A percentile compares a stretch with the other conserved stretches of the same genome.
Conservation (phyloP, 2,888 invertebrate genomes). For the Eupsilia transversa region DNA sequence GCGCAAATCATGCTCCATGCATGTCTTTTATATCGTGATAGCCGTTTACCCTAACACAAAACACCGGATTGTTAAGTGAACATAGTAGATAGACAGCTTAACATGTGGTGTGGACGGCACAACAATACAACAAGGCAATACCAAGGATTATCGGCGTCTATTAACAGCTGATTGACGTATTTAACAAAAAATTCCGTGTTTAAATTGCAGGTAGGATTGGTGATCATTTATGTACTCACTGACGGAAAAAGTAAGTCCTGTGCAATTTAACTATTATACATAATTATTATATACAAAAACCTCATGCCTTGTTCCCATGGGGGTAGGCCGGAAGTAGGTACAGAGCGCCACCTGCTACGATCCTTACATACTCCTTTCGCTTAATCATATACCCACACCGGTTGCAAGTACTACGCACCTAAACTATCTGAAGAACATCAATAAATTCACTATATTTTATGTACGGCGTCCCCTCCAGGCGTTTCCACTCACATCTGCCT, state of each 20-base stretch:
- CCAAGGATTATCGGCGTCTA: neutral
- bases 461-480: too few relatives aligned
- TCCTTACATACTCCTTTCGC: neutral
- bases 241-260: conserved; percentile 69
- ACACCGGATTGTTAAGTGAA: neutral
- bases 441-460: too few relatives aligned
- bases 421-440: too few relatives aligned
- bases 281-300: neutral
- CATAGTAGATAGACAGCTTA: neutral
- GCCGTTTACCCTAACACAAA: neutral
- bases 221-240: conserved; percentile 76
- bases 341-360: neutral
- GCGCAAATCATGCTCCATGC: neutral
- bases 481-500: too few relatives aligned
- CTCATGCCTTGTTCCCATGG: neutral
- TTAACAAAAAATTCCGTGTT: neutral
- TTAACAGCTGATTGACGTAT: neutral
- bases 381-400: neutral
- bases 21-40: neutral
- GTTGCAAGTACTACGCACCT: too few relatives aligned
- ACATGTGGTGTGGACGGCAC: neutral
- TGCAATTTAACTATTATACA: neutral
- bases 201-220: conserved; percentile 81
- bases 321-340: neutral
- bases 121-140: neutral